Evolutionary conservation across 2,113 vertebrate species (phyloP).

Genomic region (Oncorhynchus kisutch): DNA sequence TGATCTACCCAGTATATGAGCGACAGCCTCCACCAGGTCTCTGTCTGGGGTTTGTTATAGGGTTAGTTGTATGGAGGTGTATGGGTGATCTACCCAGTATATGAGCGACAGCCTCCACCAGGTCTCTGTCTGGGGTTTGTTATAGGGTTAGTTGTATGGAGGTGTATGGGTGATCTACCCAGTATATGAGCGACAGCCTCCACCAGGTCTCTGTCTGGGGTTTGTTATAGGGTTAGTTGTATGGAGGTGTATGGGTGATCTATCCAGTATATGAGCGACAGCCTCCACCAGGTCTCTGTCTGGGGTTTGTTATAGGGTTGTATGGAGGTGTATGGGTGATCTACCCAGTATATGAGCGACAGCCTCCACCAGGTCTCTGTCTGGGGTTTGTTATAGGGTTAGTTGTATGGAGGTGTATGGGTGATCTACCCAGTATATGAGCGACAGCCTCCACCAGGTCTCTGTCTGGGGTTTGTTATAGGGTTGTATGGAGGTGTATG

Average conservation of each 20-base stretch:
- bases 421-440: constrained; percentile 85
- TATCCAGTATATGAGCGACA: constrained; percentile 91
- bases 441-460: constrained; percentile 86
- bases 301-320: background rate
- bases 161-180: constrained; percentile 68
- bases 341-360: constrained; percentile 92
- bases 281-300: constrained; percentile 83
- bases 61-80: background rate
- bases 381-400: background rate
- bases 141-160: background rate
- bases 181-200: constrained; percentile 89
- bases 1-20: constrained; percentile 87
- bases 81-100: constrained; percentile 82
- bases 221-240: background rate
- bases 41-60: constrained; percentile 23
- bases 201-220: constrained; percentile 82
- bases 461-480: constrained; percentile 24
- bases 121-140: constrained; percentile 70
- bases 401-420: background rate
- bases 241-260: constrained; percentile 2
- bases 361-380: constrained; percentile 82
- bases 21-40: constrained; percentile 85
- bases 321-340: background rate
- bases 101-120: constrained; percentile 86
- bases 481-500: background rate